Evolutionary conservation across 2,888 invertebrate genomes (phyloP), one percentile per base, ranked within the genome.

Genomic region (Nipponacmea schrenckii): DNA sequence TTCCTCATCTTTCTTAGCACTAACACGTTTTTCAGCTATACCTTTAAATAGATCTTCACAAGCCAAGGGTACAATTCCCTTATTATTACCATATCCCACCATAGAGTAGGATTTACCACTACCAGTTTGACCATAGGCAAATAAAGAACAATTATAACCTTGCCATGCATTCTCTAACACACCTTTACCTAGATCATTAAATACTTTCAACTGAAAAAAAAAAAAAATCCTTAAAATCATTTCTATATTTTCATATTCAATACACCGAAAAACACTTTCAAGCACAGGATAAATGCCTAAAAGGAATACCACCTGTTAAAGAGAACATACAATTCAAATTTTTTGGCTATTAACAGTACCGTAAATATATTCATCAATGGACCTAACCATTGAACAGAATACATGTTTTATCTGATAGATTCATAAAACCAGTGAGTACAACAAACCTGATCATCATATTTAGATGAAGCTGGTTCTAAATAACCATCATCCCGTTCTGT

Each of bases 101-200:
- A 88, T 85, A 26, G 87, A 87, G 79, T 87, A 88, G 5, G 85
- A 85, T 69, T 88, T 88, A 15, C 87, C 87, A 73, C 85, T 85
- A 0, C 87, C 87, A 4, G 87, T 88, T 79, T 88, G 87, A 12
- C 87, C 87, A 75, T 87, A 87, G n/a, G 87, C 87, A 79, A 87
- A 87, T 73, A 88, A 74, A 1, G 86, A 85, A 69, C 85, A 85
- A 77, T 88, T 87, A 81, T 86, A 88, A 7, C 87, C 87, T 64
- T 86, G 83, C 86, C 86, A 87, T 1, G 87, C 84, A 80, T 88
- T 88, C 65, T 83, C 84, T 67, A 88, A 72, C n/a, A 88, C 85
- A n/a, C 86, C 86, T 39, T 75, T 73, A 12, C 87, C 87, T 24
- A 87, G 79, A 71, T 88, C 87, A 72, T 84, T 74, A 75, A 87